Conservation (phyloP, 2,797 vertebrate genomes). For the Leucoraja ocellata region DNA sequence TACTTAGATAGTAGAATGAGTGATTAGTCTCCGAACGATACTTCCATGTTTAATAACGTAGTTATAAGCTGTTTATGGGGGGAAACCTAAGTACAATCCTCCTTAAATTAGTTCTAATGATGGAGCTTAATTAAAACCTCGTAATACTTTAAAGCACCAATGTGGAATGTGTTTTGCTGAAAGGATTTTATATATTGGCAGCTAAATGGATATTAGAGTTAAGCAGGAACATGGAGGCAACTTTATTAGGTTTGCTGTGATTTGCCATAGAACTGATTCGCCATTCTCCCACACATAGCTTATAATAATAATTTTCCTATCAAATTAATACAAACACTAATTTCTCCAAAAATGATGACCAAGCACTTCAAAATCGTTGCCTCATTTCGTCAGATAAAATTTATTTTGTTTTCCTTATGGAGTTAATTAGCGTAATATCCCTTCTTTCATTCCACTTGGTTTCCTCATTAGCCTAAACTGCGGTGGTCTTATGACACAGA, state of each 20-base stretch:
- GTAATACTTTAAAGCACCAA: slow-evolving; percentile 17
- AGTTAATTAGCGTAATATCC: background rate
- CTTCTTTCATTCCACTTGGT: background rate
- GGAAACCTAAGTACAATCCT: background rate
- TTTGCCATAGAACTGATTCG: background rate
- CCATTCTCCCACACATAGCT: background rate
- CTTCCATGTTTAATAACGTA: slow-evolving; percentile 29
- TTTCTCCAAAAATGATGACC: background rate
- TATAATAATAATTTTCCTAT: background rate
- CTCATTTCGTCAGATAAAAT: background rate
- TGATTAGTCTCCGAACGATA: slow-evolving; percentile 27
- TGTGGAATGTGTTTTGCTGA: background rate
- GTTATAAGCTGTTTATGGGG: slow-evolving; percentile 35
- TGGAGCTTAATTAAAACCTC: slow-evolving; percentile 33
- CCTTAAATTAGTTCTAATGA: slow-evolving; percentile 27
- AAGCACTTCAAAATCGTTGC: background rate
- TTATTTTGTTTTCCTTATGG: background rate
- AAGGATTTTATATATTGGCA: background rate
- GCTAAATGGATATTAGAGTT: background rate
- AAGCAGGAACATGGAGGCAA: background rate
- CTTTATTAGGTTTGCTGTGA: background rate
- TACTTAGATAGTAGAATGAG: background rate
- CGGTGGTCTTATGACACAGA: background rate
- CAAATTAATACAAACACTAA: background rate
- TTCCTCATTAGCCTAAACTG: background rate